phyloP scores from a whole-genome alignment of 2,797 vertebrate genomes.

The Enteromius paludinosus region DNA sequence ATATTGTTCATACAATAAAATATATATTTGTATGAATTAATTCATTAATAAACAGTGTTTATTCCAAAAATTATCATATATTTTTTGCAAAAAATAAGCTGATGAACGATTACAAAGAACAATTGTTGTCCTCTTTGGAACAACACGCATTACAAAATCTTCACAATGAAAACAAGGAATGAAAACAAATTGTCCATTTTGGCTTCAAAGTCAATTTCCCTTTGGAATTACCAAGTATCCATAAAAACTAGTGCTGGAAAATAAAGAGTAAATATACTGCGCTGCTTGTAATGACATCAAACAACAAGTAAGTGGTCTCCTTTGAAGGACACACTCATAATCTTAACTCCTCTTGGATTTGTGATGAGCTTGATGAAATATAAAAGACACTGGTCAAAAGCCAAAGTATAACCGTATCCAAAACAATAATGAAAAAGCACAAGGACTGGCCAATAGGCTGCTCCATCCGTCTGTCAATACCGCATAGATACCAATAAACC shows the following conservation, averaged over 20 bases:
- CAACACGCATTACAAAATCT: not conserved
- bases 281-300: slow-evolving; percentile 14
- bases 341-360: slow-evolving; percentile 15
- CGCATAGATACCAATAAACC: slow-evolving; percentile 52
- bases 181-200: not conserved
- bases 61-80: not conserved
- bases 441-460: slow-evolving; percentile 33
- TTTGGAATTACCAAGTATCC: slow-evolving; percentile 12
- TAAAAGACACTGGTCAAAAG: slow-evolving; percentile 46
- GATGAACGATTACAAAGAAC: not conserved
- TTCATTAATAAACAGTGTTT: not conserved
- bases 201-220: slow-evolving; percentile 7
- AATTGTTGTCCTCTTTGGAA: not conserved
- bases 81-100: not conserved
- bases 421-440: slow-evolving; percentile 52
- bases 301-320: not conserved
- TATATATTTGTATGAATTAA: not conserved
- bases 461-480: slow-evolving; percentile 59
- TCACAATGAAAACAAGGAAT: not conserved
- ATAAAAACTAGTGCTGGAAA: slow-evolving; percentile 16
- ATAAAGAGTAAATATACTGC: slow-evolving; percentile 19
- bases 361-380: slow-evolving; percentile 15
- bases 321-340: slow-evolving; percentile 32
- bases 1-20: no score
- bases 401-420: slow-evolving; percentile 54